Base-by-base conservation (phyloP, 2,888 invertebrate genomes). In the Hypercompe scribonia region DNA sequence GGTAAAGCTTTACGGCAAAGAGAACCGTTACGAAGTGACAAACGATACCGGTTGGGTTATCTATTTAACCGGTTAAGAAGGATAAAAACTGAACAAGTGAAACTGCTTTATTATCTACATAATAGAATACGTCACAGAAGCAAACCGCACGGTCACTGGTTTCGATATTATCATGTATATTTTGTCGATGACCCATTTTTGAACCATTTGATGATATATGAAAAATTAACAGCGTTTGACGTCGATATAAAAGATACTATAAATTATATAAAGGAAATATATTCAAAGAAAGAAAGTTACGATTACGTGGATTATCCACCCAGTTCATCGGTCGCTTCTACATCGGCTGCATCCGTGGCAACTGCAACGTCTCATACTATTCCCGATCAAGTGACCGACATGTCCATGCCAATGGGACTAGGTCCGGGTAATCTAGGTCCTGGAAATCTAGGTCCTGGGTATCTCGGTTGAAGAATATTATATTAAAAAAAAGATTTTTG, bases 41-140 rank as follows among this genome's bases (percentile, higher is more conserved):
- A 86, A 42, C 81, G 89, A 39, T 92, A 89, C 67, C 83, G 78
- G 68, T 31, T 92, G 0, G 92, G 92, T 0, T 92, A 90, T 65
- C 77, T 91, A 1, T 91, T 90, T 63, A 89, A 88, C 58, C 84
- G 89, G 63, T n/a, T 91, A 68, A 83, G 89, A 11, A 80, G 88
- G 4, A 28, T 91, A 13, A 79, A 82, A 28, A 86, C 84, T 2
- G 89, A 91, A 46, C 84, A 85, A 39, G 54, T 80, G 39, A 90
- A 90, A 70, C 46, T 88, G 24, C 72, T 83, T 0, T 77, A 65
- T 0, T 0, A 33, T 0, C 71, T 77, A 0, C 50, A 33, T 36
- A 65, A 71, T 21, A 50, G 50, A 65, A 71, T 65, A 0, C 50
- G 50, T 3, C 63, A 63, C 13, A 63, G 68, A 39, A 15, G 1